Conservation (phyloP, 2,797 vertebrate genomes). For the Arnoldichthys spilopterus region DNA sequence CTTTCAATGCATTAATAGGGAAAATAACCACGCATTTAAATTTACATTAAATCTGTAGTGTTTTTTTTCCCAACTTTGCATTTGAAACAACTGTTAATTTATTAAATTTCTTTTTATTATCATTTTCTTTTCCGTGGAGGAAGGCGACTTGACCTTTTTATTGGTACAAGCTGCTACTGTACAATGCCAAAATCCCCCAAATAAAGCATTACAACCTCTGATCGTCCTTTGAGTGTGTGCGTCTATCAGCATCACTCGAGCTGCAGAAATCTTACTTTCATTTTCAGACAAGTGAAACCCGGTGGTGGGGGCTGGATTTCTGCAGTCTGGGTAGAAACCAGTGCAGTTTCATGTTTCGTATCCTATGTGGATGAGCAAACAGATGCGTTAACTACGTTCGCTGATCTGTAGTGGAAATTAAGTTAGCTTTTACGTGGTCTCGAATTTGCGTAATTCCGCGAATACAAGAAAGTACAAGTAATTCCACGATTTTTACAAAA, state of each 20-base stretch:
- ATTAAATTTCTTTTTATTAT: constrained; percentile 33
- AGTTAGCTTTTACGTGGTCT: too few species aligned
- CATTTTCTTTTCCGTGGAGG: constrained; percentile 15
- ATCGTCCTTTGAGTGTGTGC: background rate
- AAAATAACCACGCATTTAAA: background rate
- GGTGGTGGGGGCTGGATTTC: background rate
- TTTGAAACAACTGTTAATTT: constrained; percentile 28
- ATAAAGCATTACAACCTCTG: constrained; percentile 41
- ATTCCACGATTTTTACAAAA: too few species aligned
- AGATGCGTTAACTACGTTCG: too few species aligned
- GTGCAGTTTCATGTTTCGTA: too few species aligned
- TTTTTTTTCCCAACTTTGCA: constrained; percentile 18
- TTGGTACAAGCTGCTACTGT: constrained; percentile 53
- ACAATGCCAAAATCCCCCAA: constrained; percentile 16
- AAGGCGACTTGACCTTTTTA: constrained; percentile 24
- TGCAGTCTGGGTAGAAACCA: too few species aligned
- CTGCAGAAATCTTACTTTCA: background rate
- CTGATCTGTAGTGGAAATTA: too few species aligned
- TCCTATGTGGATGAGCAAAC: background rate
- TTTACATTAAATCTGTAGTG: constrained; percentile 7
- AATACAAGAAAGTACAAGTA: too few species aligned
- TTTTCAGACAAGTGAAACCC: constrained; percentile 22
- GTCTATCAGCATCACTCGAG: background rate
- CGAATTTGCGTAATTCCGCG: too few species aligned
- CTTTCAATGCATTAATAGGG: constrained; percentile 26